Base-by-base conservation (phyloP, 2,797 vertebrate genomes). In the Sarcophilus harrisii region DNA sequence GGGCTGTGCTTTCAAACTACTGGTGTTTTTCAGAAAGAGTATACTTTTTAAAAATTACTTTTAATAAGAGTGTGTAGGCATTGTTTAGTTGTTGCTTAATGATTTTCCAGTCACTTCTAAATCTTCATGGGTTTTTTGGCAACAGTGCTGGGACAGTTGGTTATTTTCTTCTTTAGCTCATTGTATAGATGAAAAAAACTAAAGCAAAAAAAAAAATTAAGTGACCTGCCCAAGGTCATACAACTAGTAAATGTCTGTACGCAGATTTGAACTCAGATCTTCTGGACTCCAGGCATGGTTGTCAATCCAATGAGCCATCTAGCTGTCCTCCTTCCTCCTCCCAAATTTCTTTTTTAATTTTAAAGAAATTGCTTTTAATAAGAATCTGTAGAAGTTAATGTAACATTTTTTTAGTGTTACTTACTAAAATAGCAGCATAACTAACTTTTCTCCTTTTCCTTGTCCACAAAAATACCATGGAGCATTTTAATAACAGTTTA, bases 391-490 rank as follows among this genome's bases (percentile, higher is more conserved):
- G 73, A 92, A 91, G 1, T 4, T 94, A 32, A 52, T 89, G 10
- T 92, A 54, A 95, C 96, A 54, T 93, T 91, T n/a, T 92, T 55
- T 91, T 16, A 73, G 0, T 91, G 4, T 94, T 32, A 73, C 52
- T 81, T 93, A 93, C 10, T 95, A 94, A 95, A 93, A 92, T 93
- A 87, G 90, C 93, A 73, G 66, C n/a, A 45, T 32, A n/a, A 5
- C 58, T 59, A 10, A 87, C 21, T 91, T 94, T 81, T 95, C 6
- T 96, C 29, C 32, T 66, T 66, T 94, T 11, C 29, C 90, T 30
- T 94, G 55, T 94, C 57, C 95, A 73, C n/a, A 38, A 97, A 97
- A 94, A 94, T 58, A 94, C 60, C 87, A 30, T 66, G 96, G 73
- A 9, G 55, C 27, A 21, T 57, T 93, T 54, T 87, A 87, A 87